phyloP scores from a whole-genome alignment of 2,113 vertebrate genomes.

The Rhinolophus sinicus region DNA sequence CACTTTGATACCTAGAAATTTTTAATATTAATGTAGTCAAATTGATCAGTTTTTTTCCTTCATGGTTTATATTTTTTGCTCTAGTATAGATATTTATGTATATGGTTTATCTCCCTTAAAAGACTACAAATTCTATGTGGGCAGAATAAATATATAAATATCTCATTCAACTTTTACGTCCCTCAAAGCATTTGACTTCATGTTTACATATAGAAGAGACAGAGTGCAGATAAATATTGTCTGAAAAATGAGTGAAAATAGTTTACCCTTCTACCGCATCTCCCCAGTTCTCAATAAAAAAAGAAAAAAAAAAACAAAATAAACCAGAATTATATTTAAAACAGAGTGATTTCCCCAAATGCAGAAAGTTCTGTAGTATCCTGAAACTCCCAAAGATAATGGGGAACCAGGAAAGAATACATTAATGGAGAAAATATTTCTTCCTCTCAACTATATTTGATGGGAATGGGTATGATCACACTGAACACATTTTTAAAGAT shows the following conservation, averaged over 20 bases:
- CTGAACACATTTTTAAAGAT: background rate
- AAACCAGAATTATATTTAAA: background rate
- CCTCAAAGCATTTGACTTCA: background rate
- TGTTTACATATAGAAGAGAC: background rate
- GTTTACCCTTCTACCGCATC: background rate
- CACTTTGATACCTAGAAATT: background rate
- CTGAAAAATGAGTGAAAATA: constrained; percentile 7
- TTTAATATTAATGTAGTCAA: constrained; percentile 14
- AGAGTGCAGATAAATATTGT: background rate
- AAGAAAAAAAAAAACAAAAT: background rate
- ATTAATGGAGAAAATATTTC: background rate
- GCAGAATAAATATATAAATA: constrained; percentile 40
- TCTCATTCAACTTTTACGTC: background rate
- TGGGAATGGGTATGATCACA: background rate
- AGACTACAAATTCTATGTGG: background rate
- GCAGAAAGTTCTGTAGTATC: background rate
- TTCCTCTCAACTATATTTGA: background rate
- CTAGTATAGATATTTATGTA: background rate
- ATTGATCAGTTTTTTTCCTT: background rate
- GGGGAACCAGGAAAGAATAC: background rate
- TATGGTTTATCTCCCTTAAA: background rate
- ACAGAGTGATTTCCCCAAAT: background rate
- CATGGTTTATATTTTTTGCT: background rate
- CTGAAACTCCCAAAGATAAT: background rate
- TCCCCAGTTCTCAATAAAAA: background rate